phyloP scores from a whole-genome alignment of 2,797 vertebrate species.

The Myiotriccus ornatus region DNA sequence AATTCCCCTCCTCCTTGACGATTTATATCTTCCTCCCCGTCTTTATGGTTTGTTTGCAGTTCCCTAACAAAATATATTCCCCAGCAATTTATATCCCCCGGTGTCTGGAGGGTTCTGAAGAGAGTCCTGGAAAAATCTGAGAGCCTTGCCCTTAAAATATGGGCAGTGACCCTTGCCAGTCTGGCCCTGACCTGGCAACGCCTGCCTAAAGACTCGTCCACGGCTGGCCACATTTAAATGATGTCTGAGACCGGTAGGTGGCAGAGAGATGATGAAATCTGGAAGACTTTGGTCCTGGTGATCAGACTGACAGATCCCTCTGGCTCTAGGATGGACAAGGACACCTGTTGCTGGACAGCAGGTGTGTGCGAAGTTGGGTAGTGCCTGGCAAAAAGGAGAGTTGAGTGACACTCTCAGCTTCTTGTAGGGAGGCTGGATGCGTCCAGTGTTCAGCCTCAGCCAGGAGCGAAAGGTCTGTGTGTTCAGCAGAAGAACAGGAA shows the following conservation, averaged over 20 bases:
- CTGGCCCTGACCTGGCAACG: not conserved
- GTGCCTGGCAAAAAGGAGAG: not conserved
- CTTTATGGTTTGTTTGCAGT: not conserved
- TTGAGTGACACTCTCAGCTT: not conserved
- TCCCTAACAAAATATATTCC: not conserved
- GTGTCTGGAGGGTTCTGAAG: not conserved
- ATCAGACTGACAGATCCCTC: not conserved
- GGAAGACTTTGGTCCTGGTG: not conserved
- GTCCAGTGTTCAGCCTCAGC: not conserved
- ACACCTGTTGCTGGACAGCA: not conserved
- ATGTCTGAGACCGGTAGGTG: not conserved
- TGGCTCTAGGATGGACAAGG: not conserved
- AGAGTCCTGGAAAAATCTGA: not conserved
- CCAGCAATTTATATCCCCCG: not conserved
- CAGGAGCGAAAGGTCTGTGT: not conserved
- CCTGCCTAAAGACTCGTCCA: not conserved
- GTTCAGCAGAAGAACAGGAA: constrained; percentile 79
- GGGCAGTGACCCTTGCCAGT: not conserved
- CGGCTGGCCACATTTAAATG: not conserved
- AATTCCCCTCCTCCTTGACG: not conserved
- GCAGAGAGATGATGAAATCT: constrained; percentile 22
- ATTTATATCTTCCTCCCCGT: not conserved
- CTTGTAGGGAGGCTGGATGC: constrained; percentile 9
- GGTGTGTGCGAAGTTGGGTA: not conserved
- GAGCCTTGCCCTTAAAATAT: not conserved